phyloP scores from a whole-genome alignment of 92 coral and sea anemone species.

The Isaurus tuberculatus region DNA sequence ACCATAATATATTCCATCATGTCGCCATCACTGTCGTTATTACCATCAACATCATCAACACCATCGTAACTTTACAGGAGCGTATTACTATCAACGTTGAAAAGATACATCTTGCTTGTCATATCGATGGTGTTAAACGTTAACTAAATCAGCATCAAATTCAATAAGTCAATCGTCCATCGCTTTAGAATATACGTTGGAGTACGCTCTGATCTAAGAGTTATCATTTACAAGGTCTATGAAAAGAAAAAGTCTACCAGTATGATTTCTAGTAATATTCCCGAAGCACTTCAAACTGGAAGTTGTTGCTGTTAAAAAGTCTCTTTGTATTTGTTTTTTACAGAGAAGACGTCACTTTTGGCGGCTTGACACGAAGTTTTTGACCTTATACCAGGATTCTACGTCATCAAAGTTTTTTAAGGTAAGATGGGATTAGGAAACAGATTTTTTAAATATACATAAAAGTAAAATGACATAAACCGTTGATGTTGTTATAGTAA shows the following conservation, averaged over 20 bases:
- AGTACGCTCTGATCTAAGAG: no score
- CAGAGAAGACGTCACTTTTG: constrained; percentile 97
- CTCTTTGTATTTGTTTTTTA: not conserved
- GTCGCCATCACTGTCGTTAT: not conserved
- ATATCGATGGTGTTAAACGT: not conserved
- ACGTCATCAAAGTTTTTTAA: constrained; percentile 89
- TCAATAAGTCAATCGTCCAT: no score
- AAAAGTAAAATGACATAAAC: no score
- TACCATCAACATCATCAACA: not conserved
- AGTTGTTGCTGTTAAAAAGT: not conserved
- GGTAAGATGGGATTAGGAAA: constrained; percentile 51
- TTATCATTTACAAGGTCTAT: no score
- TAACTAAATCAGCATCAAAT: no score
- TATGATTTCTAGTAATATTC: no score
- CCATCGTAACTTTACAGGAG: not conserved
- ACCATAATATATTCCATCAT: not conserved
- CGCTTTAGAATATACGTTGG: no score
- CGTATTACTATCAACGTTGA: not conserved
- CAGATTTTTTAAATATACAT: not conserved
- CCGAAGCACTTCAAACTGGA: not conserved
- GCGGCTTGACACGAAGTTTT: constrained; percentile 94
- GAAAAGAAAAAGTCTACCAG: not conserved
- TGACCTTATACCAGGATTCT: constrained; percentile 86
- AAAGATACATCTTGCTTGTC: no score
- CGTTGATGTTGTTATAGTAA: no score